Evolutionary conservation across 2,888 invertebrate species (phyloP).

Genomic region (Mesorhabditis spiculigera): DNA sequence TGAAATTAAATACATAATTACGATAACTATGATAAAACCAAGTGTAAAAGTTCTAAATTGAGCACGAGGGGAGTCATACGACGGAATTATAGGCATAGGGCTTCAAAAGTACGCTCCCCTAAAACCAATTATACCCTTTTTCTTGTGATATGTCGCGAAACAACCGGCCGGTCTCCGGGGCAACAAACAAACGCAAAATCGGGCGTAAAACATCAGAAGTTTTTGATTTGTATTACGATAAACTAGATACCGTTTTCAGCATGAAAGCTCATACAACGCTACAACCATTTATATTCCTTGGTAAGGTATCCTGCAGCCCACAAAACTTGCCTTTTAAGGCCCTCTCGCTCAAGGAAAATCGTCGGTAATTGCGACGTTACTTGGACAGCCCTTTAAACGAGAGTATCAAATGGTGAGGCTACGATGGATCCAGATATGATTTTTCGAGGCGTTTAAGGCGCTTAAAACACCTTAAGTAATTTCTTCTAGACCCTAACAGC

Average conservation of each 20-base stretch:
- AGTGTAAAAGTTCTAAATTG: too few species aligned
- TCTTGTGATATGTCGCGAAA: too few species aligned
- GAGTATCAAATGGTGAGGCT: conserved; percentile 1
- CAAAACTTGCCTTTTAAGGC: neutral
- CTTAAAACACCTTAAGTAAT: neutral
- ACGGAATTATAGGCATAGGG: too few species aligned
- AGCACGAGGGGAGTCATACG: too few species aligned
- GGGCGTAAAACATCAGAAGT: neutral
- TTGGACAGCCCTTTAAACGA: neutral
- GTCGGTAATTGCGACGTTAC: neutral
- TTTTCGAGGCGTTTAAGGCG: neutral
- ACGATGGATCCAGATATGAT: too few species aligned
- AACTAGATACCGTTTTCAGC: neutral
- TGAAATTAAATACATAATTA: too few species aligned
- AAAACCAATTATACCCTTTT: too few species aligned
- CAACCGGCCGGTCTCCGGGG: too few species aligned
- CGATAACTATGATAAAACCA: too few species aligned
- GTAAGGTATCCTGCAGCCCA: neutral
- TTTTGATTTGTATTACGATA: neutral
- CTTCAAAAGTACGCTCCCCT: too few species aligned
- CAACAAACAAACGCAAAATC: neutral
- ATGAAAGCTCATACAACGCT: neutral
- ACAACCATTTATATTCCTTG: neutral
- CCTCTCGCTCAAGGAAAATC: neutral
- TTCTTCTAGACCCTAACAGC: neutral